Evolutionary conservation across 2,113 vertebrate species (phyloP).

Genomic region (Tragelaphus buxtoni): DNA sequence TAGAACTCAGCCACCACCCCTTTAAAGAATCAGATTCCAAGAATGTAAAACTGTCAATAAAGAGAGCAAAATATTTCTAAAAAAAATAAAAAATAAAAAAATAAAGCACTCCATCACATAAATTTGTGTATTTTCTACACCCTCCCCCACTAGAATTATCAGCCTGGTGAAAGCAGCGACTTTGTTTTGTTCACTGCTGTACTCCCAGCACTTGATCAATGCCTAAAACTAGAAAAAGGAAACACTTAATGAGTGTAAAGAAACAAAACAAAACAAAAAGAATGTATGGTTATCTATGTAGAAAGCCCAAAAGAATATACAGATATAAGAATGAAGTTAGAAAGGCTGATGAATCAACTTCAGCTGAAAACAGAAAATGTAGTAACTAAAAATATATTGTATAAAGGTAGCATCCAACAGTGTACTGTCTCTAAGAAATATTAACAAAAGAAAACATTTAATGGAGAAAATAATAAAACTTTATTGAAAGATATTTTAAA

Average conservation of each 20-base stretch:
- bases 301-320: too few relatives aligned
- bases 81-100: too few relatives aligned
- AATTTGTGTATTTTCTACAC: background rate
- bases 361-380: background rate
- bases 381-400: background rate
- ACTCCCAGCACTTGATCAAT: background rate
- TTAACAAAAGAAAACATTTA: background rate
- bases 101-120: background rate
- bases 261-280: background rate
- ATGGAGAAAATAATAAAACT: slow-evolving; percentile 43
- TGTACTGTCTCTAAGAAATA: background rate
- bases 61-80: too few relatives aligned
- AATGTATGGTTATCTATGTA: too few relatives aligned
- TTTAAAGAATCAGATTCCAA: too few relatives aligned
- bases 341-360: background rate
- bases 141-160: background rate
- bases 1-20: too few relatives aligned
- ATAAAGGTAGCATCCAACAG: background rate
- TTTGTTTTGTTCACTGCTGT: background rate
- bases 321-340: too few relatives aligned
- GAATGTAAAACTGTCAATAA: too few relatives aligned
- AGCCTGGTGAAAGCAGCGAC: background rate
- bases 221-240: background rate
- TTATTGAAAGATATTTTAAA: slow-evolving; percentile 52
- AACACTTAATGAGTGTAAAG: background rate